Conservation (phyloP, 2,797 vertebrate genomes). For the Cottoperca gobio region DNA sequence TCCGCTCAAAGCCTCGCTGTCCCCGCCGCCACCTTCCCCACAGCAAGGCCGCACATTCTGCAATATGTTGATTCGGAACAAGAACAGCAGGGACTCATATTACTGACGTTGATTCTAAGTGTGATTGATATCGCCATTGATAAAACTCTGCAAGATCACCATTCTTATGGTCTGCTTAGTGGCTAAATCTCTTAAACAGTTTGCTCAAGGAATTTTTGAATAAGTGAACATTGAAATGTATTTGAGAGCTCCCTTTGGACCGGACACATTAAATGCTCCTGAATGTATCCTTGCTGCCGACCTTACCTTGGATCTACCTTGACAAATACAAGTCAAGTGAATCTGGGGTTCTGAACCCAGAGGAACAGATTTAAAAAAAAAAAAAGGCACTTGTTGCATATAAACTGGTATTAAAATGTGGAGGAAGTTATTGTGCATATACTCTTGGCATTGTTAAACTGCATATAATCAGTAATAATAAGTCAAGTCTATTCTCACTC, state of each 20-base stretch:
- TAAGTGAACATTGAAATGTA: no score
- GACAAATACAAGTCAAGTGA: constrained; percentile 32
- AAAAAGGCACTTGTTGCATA: constrained; percentile 16
- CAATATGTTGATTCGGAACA: constrained; percentile 56
- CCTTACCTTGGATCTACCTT: constrained; percentile 43
- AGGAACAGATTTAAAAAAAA: constrained; percentile 41
- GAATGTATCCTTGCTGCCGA: constrained; percentile 16
- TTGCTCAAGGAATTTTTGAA: no score
- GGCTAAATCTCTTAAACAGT: background rate
- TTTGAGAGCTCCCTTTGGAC: constrained; percentile 21
- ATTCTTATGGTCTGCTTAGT: background rate
- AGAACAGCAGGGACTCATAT: constrained; percentile 12
- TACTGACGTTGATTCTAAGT: constrained; percentile 27
- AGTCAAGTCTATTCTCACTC: constrained; percentile 1
- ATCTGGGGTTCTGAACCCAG: constrained; percentile 32
- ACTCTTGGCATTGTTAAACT: background rate
- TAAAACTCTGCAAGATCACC: constrained; percentile 10
- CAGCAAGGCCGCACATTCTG: constrained; percentile 63
- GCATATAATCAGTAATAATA: constrained; percentile 20
- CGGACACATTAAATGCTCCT: constrained; percentile 19
- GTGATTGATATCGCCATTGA: constrained; percentile 34
- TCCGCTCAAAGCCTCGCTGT: constrained; percentile 51
- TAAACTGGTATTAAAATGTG: background rate
- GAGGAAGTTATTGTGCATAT: background rate
- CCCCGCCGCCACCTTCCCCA: constrained; percentile 65